Percentiles rank a stretch among this genome's conserved stretches.
phyloP scores from a whole-genome alignment of 2,113 vertebrate genomes.

The Notothenia coriiceps region DNA sequence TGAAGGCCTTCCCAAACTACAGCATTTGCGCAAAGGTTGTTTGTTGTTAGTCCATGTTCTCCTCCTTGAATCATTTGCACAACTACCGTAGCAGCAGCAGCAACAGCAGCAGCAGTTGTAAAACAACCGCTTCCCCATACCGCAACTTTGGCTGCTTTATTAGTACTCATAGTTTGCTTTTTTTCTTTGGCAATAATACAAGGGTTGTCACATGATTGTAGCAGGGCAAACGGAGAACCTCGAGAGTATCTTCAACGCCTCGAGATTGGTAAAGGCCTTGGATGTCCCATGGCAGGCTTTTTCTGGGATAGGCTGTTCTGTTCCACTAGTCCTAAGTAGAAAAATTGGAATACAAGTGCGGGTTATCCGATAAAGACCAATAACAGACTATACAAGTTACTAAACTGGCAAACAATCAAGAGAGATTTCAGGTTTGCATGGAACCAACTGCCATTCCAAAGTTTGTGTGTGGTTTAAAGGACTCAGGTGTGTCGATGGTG shows the following conservation, averaged over 20 bases:
- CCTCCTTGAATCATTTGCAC: constrained; percentile 73
- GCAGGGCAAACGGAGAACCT: constrained; percentile 70
- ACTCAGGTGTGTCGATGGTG: constrained; percentile 77
- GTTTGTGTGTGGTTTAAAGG: constrained; percentile 70
- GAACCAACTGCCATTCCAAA: constrained; percentile 79
- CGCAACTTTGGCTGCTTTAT: constrained; percentile 68
- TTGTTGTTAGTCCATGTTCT: constrained; percentile 45
- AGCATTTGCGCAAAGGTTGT: constrained; percentile 60
- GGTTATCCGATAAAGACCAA: constrained; percentile 45
- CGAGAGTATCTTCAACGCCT: constrained; percentile 57
- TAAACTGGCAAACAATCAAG: constrained; percentile 51
- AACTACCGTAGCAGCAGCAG: constrained; percentile 56
- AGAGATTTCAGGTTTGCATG: constrained; percentile 80
- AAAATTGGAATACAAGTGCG: constrained; percentile 29
- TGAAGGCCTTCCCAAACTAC: constrained; percentile 58
- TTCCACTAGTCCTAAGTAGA: constrained; percentile 35
- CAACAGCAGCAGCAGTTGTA: constrained; percentile 31
- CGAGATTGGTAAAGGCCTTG: constrained; percentile 46
- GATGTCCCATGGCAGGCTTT: constrained; percentile 47
- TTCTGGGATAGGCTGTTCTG: constrained; percentile 53
- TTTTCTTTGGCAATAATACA: constrained; percentile 80
- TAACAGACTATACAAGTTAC: constrained; percentile 36
- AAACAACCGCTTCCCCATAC: constrained; percentile 63
- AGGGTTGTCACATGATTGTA: constrained; percentile 77
- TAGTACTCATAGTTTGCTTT: constrained; percentile 65